Evolutionary conservation across 2,113 vertebrate genomes (phyloP), one percentile per base, ranked within the genome.

Genomic region (Campylorhamphus procurvoides): DNA sequence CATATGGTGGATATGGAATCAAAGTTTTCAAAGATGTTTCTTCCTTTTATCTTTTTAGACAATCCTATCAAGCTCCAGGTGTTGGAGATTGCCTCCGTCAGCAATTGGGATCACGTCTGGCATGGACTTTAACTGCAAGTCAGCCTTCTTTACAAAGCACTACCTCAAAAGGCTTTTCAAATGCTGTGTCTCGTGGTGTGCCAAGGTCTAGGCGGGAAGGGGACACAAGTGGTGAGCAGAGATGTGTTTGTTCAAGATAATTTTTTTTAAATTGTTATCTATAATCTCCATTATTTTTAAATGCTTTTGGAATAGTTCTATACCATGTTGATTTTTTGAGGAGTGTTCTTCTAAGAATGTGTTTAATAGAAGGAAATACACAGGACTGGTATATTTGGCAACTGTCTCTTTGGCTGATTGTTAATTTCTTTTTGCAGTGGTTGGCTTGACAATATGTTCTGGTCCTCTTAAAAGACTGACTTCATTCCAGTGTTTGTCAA

Each of bases 91-190:
- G 98, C 74, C 97, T 98, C 68, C 98, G 98, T 18, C 98, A 98
- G 90, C 97, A 99, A 33, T 23, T 99, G 81, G 99, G 99, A 17
- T 98, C 99, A 3, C 99, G 99, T 33, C 98, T 99, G 4, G 98
- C 99, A 1, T 99, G 99, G 99, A 98, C 98, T 40, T 95, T 99
- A 52, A 98, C 98, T 16, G 88, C 98, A 81, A 97, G 75, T 90
- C 98, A 98, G 58, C 97, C 98, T 64, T 98, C 98, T 24, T 98
- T 98, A 50, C 97, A 98, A 91, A 98, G 91, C 42, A 77, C 98
- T 94, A 96, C 98, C 97, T 97, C 98, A 74, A 99, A 98, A 84
- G 98, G 97, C 28, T 76, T 98, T 31, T 96, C 98, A 12, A 98
- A 88, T 23, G 63, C 98, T 7, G 77, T 95, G 5, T 97, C 95